Percentiles rank a stretch among this genome's conserved stretches.
phyloP scores from a whole-genome alignment of 2,888 invertebrate genomes.

The Noctuana brunneofusca region DNA sequence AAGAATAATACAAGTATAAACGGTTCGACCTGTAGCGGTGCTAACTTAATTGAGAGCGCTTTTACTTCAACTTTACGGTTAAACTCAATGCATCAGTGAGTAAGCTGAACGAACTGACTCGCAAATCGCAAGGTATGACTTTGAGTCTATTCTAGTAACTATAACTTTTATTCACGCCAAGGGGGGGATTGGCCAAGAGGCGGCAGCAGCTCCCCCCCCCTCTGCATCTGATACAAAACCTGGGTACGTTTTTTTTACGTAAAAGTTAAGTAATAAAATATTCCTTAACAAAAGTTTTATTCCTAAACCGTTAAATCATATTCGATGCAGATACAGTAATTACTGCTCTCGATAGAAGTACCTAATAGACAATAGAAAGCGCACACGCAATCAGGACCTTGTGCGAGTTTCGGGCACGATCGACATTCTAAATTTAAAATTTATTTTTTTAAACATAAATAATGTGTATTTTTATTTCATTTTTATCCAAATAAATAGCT shows the following conservation, averaged over 20 bases:
- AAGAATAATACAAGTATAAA: neutral
- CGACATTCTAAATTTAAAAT: neutral
- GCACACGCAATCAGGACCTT: conserved; percentile 24
- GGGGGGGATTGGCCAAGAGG: no score
- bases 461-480: no score
- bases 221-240: no score
- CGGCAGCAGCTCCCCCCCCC: no score
- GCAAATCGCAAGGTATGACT: neutral
- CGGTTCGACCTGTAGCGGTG: neutral
- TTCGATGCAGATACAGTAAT: conserved; percentile 15
- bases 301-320: conserved; percentile 11
- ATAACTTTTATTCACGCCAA: no score
- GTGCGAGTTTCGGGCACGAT: conserved; percentile 19
- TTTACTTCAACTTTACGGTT: neutral
- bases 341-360: neutral
- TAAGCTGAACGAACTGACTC: conserved; percentile 1
- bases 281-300: neutral
- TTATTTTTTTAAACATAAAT: neutral
- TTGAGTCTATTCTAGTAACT: neutral
- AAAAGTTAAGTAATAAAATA: conserved; percentile 2
- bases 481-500: no score
- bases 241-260: neutral
- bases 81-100: neutral
- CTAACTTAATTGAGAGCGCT: neutral
- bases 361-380: conserved; percentile 22